Conservation (phyloP, 2,888 invertebrate genomes). For the Hydraecia micacea region DNA sequence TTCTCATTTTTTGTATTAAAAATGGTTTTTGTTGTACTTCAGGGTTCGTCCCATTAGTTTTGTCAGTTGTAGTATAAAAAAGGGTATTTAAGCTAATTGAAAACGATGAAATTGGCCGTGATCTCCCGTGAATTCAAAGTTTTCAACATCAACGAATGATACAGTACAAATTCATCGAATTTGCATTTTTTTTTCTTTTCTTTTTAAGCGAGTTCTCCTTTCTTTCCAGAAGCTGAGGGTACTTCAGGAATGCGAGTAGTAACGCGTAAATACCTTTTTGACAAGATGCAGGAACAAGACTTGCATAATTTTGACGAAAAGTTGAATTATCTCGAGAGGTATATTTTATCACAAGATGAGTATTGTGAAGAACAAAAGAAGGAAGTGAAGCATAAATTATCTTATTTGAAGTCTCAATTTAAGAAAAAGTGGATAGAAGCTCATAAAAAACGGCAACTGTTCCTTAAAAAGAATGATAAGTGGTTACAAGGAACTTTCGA, state of each 20-base stretch:
- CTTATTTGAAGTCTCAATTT: conserved; percentile 18
- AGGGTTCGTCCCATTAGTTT: conserved; percentile 5
- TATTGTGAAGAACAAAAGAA: conserved; percentile 20
- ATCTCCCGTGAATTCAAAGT: conserved; percentile 2
- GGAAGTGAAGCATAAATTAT: conserved; percentile 21
- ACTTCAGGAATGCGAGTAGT: conserved; percentile 10
- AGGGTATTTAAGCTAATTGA: neutral
- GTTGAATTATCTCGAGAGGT: conserved; percentile 21
- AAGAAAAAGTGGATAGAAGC: conserved; percentile 19
- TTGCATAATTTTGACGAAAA: conserved; percentile 24
- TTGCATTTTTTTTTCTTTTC: neutral
- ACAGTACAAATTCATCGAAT: conserved; percentile 16
- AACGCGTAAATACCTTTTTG: conserved; percentile 15
- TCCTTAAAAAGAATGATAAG: conserved; percentile 8
- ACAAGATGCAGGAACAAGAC: conserved; percentile 17
- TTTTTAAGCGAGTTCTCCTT: no score
- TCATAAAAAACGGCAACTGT: neutral
- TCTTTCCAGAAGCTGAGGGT: no score
- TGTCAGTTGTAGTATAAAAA: conserved; percentile 3
- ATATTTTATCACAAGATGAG: conserved; percentile 19
- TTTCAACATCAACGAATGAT: neutral
- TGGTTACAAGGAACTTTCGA: conserved; percentile 26
- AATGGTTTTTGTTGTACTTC: conserved; percentile 8
- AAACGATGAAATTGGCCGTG: conserved; percentile 1
- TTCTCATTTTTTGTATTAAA: neutral